A percentile compares a stretch with the other conserved stretches of the same genome.
These are phyloP conservation scores for Triplophysa yarkandensis DNA, from an alignment of 2,797 vertebrate species.

Conservation along the genomic window DNA sequence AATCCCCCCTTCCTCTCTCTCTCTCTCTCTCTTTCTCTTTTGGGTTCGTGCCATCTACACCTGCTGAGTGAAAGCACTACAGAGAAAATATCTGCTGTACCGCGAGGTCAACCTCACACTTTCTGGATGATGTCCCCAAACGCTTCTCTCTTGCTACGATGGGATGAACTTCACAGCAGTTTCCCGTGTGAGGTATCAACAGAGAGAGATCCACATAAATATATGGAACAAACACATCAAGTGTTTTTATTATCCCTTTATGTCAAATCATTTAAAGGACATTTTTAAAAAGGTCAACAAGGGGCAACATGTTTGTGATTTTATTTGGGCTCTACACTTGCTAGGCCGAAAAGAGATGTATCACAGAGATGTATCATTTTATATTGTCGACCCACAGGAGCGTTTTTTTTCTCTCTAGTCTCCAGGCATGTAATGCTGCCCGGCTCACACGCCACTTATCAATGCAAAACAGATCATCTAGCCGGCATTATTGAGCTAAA, in stretches of 20 bases:
- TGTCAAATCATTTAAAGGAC: too few species aligned
- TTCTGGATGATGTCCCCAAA: constrained; percentile 40
- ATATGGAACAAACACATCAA: neutral
- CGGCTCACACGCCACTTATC: constrained; percentile 59
- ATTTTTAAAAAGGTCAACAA: too few species aligned
- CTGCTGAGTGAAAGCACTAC: constrained; percentile 48
- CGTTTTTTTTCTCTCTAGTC: constrained; percentile 49
- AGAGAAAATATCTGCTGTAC: constrained; percentile 42
- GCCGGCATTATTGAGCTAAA: constrained; percentile 63
- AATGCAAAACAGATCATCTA: constrained; percentile 63
- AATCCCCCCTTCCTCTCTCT: constrained; percentile 22
- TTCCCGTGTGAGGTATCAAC: neutral
- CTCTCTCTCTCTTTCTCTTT: constrained; percentile 1
- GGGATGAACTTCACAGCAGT: neutral
- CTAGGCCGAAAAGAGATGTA: neutral
- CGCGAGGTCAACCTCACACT: constrained; percentile 47
- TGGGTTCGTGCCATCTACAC: constrained; percentile 43
- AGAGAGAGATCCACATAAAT: neutral
- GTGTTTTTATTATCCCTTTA: too few species aligned
- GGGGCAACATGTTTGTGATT: too few species aligned
- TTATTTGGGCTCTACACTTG: neutral
- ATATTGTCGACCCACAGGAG: constrained; percentile 36
- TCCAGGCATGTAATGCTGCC: constrained; percentile 58
- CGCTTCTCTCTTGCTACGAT: constrained; percentile 12
- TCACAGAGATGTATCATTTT: constrained; percentile 38